Percentiles rank a stretch among this genome's conserved stretches.
Evolutionary conservation across 2,113 vertebrate species (phyloP).

Genomic region (Centrocercus urophasianus): DNA sequence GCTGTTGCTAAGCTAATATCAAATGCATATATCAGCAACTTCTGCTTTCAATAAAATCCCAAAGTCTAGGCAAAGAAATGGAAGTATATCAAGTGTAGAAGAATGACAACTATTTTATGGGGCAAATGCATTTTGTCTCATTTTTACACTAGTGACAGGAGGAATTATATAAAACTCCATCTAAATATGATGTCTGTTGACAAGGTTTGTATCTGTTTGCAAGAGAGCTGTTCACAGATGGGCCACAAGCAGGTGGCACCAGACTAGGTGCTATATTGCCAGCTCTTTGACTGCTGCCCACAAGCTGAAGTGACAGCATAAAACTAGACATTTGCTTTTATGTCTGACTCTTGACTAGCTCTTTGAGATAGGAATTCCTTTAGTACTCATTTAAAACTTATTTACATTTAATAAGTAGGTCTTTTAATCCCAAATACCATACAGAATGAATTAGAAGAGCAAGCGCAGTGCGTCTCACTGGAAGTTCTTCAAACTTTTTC

Average conservation of each 20-base stretch:
- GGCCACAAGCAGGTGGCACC: neutral
- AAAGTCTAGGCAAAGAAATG: neutral
- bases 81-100: neutral
- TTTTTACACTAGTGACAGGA: neutral
- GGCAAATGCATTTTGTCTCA: neutral
- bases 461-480: neutral
- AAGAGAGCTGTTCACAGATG: neutral
- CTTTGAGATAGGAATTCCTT: neutral
- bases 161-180: neutral
- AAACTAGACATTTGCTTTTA: neutral
- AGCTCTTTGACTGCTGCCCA: neutral
- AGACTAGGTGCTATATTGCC: neutral
- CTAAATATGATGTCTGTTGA: neutral
- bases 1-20: neutral
- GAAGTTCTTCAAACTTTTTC: neutral
- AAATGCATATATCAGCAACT: neutral
- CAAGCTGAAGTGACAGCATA: neutral
- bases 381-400: neutral
- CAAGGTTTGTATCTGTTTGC: fast-evolving
- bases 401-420: neutral
- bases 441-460: neutral
- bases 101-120: neutral
- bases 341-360: neutral
- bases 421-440: neutral
- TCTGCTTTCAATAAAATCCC: neutral